These are phyloP conservation scores for Athripsodes cinereus DNA, from an alignment of 2,888 invertebrate genomes.

Conservation along the genomic window DNA sequence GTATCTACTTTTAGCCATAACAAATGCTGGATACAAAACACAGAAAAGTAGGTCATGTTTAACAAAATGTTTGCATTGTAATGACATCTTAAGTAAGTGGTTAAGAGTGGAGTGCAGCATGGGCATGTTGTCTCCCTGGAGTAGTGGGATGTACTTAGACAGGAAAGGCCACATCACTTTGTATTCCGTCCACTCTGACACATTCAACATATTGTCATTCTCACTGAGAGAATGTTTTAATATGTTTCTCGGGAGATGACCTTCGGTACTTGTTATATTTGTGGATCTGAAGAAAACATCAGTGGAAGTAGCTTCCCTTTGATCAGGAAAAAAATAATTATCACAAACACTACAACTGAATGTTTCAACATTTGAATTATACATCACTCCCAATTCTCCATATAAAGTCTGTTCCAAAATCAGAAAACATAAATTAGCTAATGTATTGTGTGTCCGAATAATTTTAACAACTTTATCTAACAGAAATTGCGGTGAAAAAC, in stretches of 20 bases:
- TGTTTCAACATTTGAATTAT: slow-evolving; percentile 34
- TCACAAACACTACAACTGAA: slow-evolving; percentile 44
- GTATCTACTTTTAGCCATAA: slow-evolving; percentile 49
- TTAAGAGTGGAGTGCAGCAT: slow-evolving; percentile 52
- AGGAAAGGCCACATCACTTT: slow-evolving; percentile 52
- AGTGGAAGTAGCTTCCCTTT: background rate
- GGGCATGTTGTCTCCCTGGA: slow-evolving; percentile 49
- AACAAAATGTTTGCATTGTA: slow-evolving; percentile 48
- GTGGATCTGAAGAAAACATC: background rate
- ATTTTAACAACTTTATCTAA: slow-evolving; percentile 47
- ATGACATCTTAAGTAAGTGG: slow-evolving; percentile 54
- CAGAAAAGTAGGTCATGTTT: slow-evolving; percentile 53
- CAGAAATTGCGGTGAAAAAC: slow-evolving; percentile 51
- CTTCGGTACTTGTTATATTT: background rate
- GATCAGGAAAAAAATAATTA: slow-evolving; percentile 17
- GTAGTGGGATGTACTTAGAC: slow-evolving; percentile 51
- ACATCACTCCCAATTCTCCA: slow-evolving; percentile 50
- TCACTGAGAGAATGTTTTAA: slow-evolving; percentile 7
- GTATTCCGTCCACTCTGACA: slow-evolving; percentile 30
- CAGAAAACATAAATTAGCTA: slow-evolving; percentile 43
- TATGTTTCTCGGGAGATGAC: background rate
- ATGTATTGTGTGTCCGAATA: slow-evolving; percentile 39
- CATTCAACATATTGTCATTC: slow-evolving; percentile 4
- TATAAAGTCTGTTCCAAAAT: slow-evolving; percentile 55
- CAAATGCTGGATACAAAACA: slow-evolving; percentile 56